phyloP scores from a whole-genome alignment of 2,888 invertebrate species.

The Stenoptilia bipunctidactyla region DNA sequence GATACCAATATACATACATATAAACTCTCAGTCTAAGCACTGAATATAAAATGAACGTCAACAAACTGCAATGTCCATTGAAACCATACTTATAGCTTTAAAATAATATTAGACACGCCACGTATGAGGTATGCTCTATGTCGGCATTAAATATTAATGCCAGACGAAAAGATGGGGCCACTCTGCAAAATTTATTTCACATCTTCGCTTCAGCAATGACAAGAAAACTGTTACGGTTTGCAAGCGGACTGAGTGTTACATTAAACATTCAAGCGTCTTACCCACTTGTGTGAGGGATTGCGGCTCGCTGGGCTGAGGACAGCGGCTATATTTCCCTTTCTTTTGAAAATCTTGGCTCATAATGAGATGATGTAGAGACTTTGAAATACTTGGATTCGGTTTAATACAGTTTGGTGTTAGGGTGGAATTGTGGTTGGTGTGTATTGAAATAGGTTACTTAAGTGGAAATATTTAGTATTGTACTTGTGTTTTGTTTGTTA shows the following conservation, averaged over 20 bases:
- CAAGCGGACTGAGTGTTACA: conserved; percentile 69
- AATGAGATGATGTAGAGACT: no score
- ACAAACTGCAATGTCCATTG: no score
- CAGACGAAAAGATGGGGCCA: conserved; percentile 70
- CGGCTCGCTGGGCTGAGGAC: conserved; percentile 67
- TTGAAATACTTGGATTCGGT: no score
- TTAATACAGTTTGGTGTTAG: no score
- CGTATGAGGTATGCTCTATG: conserved; percentile 61
- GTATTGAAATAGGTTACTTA: no score
- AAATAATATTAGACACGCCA: conserved; percentile 59
- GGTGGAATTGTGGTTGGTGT: no score
- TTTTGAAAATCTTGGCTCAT: not conserved
- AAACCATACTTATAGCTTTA: conserved; percentile 41
- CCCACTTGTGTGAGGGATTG: conserved; percentile 72
- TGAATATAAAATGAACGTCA: no score
- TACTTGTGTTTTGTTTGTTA: no score
- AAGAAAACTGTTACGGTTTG: conserved; percentile 72
- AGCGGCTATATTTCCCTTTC: conserved; percentile 66
- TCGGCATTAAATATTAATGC: conserved; percentile 66
- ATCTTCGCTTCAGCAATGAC: conserved; percentile 69
- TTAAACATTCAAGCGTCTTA: conserved; percentile 69
- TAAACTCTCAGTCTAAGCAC: no score
- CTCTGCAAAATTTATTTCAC: conserved; percentile 71
- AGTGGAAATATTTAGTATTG: no score
- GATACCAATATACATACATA: no score